Evolutionary conservation across 2,113 vertebrate species (phyloP).

Genomic region (Nymphicus hollandicus): DNA sequence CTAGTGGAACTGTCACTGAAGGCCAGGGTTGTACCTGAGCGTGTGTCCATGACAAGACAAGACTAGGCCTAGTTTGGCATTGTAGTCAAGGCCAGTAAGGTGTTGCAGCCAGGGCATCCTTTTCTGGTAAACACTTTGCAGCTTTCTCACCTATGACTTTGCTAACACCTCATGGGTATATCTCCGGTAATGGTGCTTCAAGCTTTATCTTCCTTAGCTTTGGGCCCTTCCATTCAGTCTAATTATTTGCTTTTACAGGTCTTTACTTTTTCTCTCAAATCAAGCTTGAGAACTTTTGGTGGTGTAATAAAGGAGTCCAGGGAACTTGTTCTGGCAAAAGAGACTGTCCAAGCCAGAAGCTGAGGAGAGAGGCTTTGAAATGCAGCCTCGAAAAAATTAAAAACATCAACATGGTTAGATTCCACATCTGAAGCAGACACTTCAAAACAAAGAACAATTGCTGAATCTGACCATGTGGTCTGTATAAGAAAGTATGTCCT

Average conservation of each 20-base stretch:
- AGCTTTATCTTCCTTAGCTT: slow-evolving; percentile 23
- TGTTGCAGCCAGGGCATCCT: background rate
- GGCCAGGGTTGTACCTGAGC: background rate
- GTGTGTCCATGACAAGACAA: background rate
- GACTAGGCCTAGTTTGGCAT: background rate
- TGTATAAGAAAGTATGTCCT: background rate
- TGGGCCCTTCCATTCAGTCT: slow-evolving; percentile 14
- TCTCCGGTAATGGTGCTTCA: slow-evolving; percentile 27
- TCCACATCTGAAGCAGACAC: background rate
- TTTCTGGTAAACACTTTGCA: background rate
- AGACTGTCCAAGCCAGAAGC: background rate
- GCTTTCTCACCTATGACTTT: background rate
- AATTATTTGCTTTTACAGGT: background rate
- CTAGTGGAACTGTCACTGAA: background rate
- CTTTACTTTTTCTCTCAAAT: slow-evolving; percentile 43
- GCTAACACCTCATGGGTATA: background rate
- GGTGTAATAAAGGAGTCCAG: slow-evolving; percentile 45
- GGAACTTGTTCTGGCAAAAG: slow-evolving; percentile 19
- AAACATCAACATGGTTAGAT: background rate
- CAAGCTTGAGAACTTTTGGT: slow-evolving; percentile 69
- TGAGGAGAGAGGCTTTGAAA: background rate
- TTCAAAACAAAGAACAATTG: background rate
- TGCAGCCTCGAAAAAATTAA: background rate
- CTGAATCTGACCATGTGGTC: background rate
- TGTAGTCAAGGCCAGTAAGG: background rate